Conservation (phyloP, 2,888 invertebrate genomes). For the Metallyticus violacea region DNA sequence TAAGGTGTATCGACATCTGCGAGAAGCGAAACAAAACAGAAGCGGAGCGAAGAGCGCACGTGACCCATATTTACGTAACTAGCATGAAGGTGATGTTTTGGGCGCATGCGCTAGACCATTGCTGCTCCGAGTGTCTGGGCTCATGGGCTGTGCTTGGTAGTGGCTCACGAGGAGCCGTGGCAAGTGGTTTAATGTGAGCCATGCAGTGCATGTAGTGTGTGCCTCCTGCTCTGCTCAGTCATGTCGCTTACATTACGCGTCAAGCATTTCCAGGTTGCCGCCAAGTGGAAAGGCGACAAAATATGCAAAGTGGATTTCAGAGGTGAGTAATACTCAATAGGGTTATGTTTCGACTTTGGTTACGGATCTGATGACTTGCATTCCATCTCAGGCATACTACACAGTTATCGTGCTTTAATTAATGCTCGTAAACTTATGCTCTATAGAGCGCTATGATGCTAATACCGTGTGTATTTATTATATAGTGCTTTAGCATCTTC, state of each 20-base stretch:
- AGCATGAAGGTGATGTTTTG: neutral
- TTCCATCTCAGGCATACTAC: too few relatives aligned
- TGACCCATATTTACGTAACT: neutral
- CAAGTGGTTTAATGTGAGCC: neutral
- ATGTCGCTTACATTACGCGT: slow-evolving; percentile 70
- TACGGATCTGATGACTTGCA: too few relatives aligned
- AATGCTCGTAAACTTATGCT: too few relatives aligned
- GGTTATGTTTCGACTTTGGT: too few relatives aligned
- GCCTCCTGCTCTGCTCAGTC: neutral
- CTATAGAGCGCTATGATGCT: too few relatives aligned
- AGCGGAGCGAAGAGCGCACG: neutral
- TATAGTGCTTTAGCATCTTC: too few relatives aligned
- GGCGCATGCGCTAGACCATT: neutral
- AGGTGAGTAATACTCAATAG: too few relatives aligned
- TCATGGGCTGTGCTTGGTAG: neutral
- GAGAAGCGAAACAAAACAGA: neutral
- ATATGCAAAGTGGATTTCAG: slow-evolving; percentile 69
- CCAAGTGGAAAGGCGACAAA: slow-evolving; percentile 66
- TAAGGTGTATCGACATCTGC: neutral
- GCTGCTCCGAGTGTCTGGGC: neutral
- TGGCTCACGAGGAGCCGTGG: neutral
- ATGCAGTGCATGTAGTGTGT: neutral
- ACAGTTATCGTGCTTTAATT: too few relatives aligned
- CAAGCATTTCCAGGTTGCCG: slow-evolving; percentile 61
- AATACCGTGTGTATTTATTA: too few relatives aligned